Evolutionary conservation across 1,140 invertebrate species (phyloP).

Genomic region (Cyphomyrmex costatus): DNA sequence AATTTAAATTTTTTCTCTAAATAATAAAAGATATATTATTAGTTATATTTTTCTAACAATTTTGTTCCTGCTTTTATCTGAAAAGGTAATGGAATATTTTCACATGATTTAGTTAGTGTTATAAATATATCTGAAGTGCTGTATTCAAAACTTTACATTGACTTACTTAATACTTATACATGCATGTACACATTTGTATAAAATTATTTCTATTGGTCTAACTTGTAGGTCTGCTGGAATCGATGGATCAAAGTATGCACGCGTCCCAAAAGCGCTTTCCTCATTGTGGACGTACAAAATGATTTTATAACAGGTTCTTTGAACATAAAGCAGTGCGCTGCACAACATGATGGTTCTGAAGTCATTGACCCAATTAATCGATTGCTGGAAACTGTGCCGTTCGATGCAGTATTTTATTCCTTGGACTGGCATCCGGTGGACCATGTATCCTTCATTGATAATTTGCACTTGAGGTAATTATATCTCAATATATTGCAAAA

Average conservation of each 20-base stretch:
- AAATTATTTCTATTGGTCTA: background rate
- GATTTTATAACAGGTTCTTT: slow-evolving; percentile 98
- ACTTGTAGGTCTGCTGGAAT: slow-evolving; percentile 90
- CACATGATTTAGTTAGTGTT: background rate
- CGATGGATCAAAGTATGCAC: slow-evolving; percentile 92
- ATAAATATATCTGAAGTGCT: background rate
- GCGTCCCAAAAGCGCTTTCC: slow-evolving; percentile 94
- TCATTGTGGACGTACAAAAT: slow-evolving; percentile 99
- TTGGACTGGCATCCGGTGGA: slow-evolving; percentile 98
- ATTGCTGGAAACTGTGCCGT: slow-evolving; percentile 93
- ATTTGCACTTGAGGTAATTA: slow-evolving; percentile 88
- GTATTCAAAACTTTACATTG: background rate
- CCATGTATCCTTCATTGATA: slow-evolving; percentile 99
- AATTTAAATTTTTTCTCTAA: background rate
- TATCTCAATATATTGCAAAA: background rate
- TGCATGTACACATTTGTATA: background rate
- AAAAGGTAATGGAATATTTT: background rate
- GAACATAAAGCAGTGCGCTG: slow-evolving; percentile 96
- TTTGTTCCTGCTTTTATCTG: background rate
- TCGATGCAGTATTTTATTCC: slow-evolving; percentile 98
- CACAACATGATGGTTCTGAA: slow-evolving; percentile 95
- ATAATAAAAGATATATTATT: background rate
- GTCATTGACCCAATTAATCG: slow-evolving; percentile 97
- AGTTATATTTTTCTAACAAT: background rate
- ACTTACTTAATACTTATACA: background rate